Conservation (phyloP, 2,797 vertebrate species). For the Rhadinocentrus ornatus region DNA sequence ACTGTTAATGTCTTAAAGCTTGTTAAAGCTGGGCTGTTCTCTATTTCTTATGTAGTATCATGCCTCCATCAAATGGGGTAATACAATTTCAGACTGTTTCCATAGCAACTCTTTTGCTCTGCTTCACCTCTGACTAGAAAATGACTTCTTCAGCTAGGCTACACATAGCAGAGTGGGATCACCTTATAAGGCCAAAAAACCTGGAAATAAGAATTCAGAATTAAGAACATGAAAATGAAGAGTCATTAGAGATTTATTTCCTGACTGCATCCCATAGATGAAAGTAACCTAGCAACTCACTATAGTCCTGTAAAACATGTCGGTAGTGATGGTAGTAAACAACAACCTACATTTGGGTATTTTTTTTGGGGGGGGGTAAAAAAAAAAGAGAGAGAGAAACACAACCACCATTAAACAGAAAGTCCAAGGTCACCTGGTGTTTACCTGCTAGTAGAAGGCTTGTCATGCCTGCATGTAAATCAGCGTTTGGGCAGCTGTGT, state of each 20-base stretch:
- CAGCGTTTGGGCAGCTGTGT: constrained; percentile 61
- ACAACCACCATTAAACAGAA: neutral
- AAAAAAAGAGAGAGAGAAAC: neutral
- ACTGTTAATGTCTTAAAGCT: neutral
- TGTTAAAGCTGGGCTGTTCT: constrained; percentile 4
- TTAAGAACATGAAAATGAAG: neutral
- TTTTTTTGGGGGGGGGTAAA: no score
- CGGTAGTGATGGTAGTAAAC: neutral
- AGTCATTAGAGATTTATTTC: neutral
- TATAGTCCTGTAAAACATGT: neutral
- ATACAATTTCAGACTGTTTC: constrained; percentile 73
- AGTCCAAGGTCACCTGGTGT: constrained; percentile 10
- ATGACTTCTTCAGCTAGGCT: constrained; percentile 44
- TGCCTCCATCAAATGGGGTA: constrained; percentile 53
- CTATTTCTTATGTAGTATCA: constrained; percentile 29
- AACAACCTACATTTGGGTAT: neutral
- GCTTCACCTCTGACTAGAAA: constrained; percentile 40
- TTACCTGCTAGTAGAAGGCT: neutral
- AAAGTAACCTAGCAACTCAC: neutral
- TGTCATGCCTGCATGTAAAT: constrained; percentile 22
- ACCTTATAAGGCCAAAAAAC: constrained; percentile 45
- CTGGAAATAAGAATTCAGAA: constrained; percentile 4
- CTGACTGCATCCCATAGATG: neutral
- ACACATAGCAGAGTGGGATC: constrained; percentile 31
- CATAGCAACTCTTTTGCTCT: constrained; percentile 69